Conservation (phyloP, 2,888 invertebrate species). For the Trissolcus brochymenae region DNA sequence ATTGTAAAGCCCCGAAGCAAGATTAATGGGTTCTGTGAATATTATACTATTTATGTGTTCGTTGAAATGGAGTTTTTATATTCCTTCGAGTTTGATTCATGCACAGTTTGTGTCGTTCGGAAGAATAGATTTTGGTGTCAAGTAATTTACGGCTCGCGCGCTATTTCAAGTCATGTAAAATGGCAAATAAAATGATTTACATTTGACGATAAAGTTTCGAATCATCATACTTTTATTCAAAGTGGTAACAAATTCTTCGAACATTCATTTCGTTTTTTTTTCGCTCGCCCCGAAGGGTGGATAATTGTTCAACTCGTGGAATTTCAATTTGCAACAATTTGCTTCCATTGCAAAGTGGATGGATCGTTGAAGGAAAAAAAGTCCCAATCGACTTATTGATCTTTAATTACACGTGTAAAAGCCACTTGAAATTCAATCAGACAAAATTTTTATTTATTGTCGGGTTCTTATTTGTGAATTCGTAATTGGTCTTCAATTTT, state of each 20-base stretch:
- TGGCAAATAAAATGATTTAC: conserved; percentile 25
- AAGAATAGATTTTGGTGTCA: conserved; percentile 30
- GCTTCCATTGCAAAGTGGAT: too few relatives aligned
- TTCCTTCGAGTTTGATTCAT: conserved; percentile 35
- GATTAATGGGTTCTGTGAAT: conserved; percentile 17
- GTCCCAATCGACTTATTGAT: too few relatives aligned
- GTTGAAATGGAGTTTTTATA: conserved; percentile 28
- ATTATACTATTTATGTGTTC: conserved; percentile 16
- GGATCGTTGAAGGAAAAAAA: too few relatives aligned
- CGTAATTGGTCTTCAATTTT: not conserved
- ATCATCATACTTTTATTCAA: conserved; percentile 8
- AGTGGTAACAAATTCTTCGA: conserved; percentile 1
- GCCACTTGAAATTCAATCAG: too few relatives aligned
- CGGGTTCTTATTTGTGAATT: not conserved
- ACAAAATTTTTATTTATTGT: too few relatives aligned
- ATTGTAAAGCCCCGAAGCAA: not conserved
- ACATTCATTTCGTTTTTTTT: not conserved
- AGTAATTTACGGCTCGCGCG: conserved; percentile 24
- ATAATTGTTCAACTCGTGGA: not conserved
- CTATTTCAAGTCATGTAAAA: conserved; percentile 51
- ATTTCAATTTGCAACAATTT: too few relatives aligned
- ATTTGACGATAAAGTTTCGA: conserved; percentile 9
- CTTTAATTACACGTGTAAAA: too few relatives aligned
- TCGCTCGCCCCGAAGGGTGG: not conserved
- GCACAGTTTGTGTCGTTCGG: conserved; percentile 17